A percentile compares a stretch with the other conserved stretches of the same genome.
Evolutionary conservation across 2,888 invertebrate genomes (phyloP).

Genomic region (Oxyteleia sp.): DNA sequence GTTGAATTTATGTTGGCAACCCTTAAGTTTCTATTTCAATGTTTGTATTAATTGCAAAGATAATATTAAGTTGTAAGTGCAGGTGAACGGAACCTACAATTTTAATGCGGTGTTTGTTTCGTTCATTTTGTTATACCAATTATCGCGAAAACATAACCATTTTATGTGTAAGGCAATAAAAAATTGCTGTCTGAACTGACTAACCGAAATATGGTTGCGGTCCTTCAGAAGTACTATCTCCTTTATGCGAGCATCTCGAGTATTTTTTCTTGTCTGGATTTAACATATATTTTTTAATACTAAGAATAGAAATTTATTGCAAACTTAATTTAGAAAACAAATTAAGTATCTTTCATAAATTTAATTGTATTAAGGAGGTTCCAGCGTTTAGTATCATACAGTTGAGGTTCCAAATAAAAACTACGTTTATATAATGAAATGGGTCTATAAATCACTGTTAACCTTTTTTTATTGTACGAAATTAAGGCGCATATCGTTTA

Average conservation of each 20-base stretch:
- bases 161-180: constrained; percentile 69
- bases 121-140: constrained; percentile 55
- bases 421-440: background rate
- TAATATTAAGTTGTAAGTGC: constrained; percentile 46
- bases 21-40: constrained; percentile 27
- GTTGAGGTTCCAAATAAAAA: background rate
- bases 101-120: constrained; percentile 26
- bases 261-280: constrained; percentile 44
- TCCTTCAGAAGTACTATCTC: constrained; percentile 64
- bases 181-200: constrained; percentile 56
- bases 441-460: background rate
- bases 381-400: background rate
- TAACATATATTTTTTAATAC: constrained; percentile 24
- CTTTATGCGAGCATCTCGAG: constrained; percentile 57
- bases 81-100: constrained; percentile 10
- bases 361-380: constrained; percentile 25
- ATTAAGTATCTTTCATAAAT: constrained; percentile 48
- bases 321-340: constrained; percentile 44
- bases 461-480: too few relatives aligned
- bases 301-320: constrained; percentile 31
- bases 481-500: too few relatives aligned
- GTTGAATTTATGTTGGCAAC: too few relatives aligned
- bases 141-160: constrained; percentile 36
- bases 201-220: constrained; percentile 59
- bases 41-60: constrained; percentile 51